Base-by-base conservation (phyloP, 2,113 vertebrate genomes). In the Etheostoma cragini region DNA sequence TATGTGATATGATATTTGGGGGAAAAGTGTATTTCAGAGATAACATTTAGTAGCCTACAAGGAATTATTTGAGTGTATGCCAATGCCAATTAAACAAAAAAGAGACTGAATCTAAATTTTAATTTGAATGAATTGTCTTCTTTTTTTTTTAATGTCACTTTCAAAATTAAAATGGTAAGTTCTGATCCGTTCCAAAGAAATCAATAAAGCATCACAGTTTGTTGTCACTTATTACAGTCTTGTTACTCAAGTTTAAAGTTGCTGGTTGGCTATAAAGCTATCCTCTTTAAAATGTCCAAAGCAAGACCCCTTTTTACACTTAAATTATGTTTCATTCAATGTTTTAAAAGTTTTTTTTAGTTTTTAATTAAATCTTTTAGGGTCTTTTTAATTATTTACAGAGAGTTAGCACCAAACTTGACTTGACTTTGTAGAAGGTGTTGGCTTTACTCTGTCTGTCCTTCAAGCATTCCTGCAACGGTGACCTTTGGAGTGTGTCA, bases 401-500 rank as follows among this genome's bases (percentile, higher is more conserved):
- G 74, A 78, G 73, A 80, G 78, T 83, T 87, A 85, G 84, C 84
- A 73, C 62, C 80, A 78, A 90, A 90, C 85, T 88, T 89, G 53
- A 84, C 56, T 69, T 80, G 67, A 87, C 84, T 87, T 82, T 84
- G 87, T 64, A 13, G 35, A 77, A 90, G 89, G 87, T 91, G 92
- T 92, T 91, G 89, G 91, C 89, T 90, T 91, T 84, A 78, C 88
- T 87, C 83, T 64, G 76, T 87, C 91, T 92, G 95, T 94, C 95
- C 95, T 96, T 96, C 94, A 96, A 94, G 91, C 92, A 90, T 94
- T 95, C 90, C 90, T 89, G 93, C 91, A 87, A 94, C 94, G 95
- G 94, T 95, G 95, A 96, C 95, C 95, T 96, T 96, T 95, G 95
- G 93, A 96, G 91, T 89, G 90, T 94, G 92, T 93, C 93, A 90